Base-by-base conservation (phyloP, 2,888 invertebrate species). In the Dryomyza anilis region DNA sequence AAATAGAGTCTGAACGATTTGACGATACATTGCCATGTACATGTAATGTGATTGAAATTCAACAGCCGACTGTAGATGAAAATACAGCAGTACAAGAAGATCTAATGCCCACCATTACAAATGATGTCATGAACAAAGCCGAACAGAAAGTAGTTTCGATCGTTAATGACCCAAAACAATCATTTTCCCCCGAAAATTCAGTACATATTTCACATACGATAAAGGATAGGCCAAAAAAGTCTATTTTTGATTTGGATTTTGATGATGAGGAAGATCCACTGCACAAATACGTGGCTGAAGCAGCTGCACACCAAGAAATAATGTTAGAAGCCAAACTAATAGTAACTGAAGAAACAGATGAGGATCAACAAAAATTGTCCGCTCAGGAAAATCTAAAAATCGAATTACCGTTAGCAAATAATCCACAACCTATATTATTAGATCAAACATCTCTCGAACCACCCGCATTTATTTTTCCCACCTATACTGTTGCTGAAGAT, bases 171-270 rank as follows among this genome's bases (percentile, higher is more conserved):
- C n/a, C n/a, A n/a, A n/a, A n/a, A n/a, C n/a, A n/a, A n/a, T n/a
- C n/a, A n/a, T n/a, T n/a, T n/a, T 48, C 25, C 63, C 8, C 33
- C 12, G 33, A 4, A 2, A 12, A 25, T 23, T 46, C 66, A 19
- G 56, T 59, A 52, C 55, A 67, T 30, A 59, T 63, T 16, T 67
- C 67, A 21, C 48, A 62, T 29, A 56, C 62, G 6, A 62, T 63
- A 39, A 62, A 58, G 16, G 63, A 60, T 48, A 81, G 78, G 66
- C 78, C 78, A 10, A 74, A 76, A 0, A 83, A 81, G 65, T 83
- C 83, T 1, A 83, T 83, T 63, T 83, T 83, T 70, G 83, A 83
- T 74, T 72, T 83, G 27, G 83, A 83, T 70, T 83, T 82, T 64
- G 83, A 83, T 59, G 83, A 81, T 6, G 82, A 80, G 10, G 78